Evolutionary conservation across 2,888 invertebrate genomes (phyloP), one percentile per base, ranked within the genome.

Genomic region (Lasiommata megera): DNA sequence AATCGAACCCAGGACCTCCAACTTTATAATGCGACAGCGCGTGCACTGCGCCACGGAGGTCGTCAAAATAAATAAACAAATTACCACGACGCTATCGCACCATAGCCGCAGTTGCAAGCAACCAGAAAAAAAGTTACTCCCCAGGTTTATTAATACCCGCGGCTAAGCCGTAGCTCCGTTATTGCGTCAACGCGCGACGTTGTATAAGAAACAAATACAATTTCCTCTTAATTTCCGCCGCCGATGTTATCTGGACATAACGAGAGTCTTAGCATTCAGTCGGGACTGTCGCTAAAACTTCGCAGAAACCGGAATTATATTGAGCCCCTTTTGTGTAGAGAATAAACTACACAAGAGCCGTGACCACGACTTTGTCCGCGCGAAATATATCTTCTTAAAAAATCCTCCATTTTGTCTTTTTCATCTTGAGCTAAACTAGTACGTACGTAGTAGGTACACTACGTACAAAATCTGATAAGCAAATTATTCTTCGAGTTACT

Each of bases 131-230:
- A n/a, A n/a, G n/a, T n/a, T n/a, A n/a, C 23, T 23, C 23, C 23
- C 23, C 23, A 67, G 66, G 69, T 75, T 72, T 74, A 76, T 78
- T 76, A 75, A 73, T 61, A 64, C 72, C 72, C 67, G 65, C 58
- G 67, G 58, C 67, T 66, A 69, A 65, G 71, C 74, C 44, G 44
- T 71, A 69, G 67, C 62, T 73, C 67, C 72, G 77, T 79, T 82
- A 82, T 81, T 85, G 76, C 77, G 77, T 79, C 73, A 69, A 70
- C 77, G 77, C 72, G 72, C 73, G 70, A 69, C 76, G 76, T 78
- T 81, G 73, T 80, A 76, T 82, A 84, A 82, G 86, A 86, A 88
- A 88, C 87, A 88, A 88, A 88, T 81, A 88, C 86, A 85, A 88
- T 88, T 88, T 88, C 88, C 88, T 75, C 76, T 83, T 86, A 87